Conservation (phyloP, 2,888 invertebrate genomes). For the Sarcophaga subvicina region DNA sequence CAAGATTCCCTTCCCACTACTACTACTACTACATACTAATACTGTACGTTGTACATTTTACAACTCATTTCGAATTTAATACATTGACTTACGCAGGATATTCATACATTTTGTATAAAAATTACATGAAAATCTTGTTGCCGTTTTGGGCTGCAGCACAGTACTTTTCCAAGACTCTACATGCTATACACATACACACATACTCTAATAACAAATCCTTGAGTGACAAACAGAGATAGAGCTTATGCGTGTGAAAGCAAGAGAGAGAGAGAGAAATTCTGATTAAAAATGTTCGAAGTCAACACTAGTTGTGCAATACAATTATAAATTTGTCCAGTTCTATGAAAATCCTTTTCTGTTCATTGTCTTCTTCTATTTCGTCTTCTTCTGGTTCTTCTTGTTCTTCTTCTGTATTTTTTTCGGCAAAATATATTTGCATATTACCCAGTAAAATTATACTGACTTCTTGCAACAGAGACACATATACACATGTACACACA, state of each 20-base stretch:
- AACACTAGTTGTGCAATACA: slow-evolving; percentile 72
- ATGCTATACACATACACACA: slow-evolving; percentile 14
- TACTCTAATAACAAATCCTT: slow-evolving; percentile 52
- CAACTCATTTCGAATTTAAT: slow-evolving; percentile 69
- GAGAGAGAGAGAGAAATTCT: slow-evolving; percentile 58
- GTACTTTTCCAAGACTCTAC: slow-evolving; percentile 56
- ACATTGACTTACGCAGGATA: slow-evolving; percentile 70
- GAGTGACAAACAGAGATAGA: slow-evolving; percentile 69
- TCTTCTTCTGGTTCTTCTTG: too few species aligned
- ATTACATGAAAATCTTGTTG: slow-evolving; percentile 68
- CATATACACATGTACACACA: slow-evolving; percentile 10
- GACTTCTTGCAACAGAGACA: slow-evolving; percentile 58
- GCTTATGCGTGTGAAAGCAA: slow-evolving; percentile 31
- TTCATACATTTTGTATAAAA: slow-evolving; percentile 69
- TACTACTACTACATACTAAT: not conserved
- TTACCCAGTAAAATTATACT: slow-evolving; percentile 66
- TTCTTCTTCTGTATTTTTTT: slow-evolving; percentile 9
- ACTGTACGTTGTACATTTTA: slow-evolving; percentile 25
- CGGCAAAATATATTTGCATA: slow-evolving; percentile 72
- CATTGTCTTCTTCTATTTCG: slow-evolving; percentile 72
- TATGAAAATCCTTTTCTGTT: slow-evolving; percentile 64
- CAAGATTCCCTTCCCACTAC: not conserved
- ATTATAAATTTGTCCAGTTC: slow-evolving; percentile 78
- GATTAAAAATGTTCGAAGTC: slow-evolving; percentile 68
- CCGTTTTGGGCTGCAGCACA: slow-evolving; percentile 37